These are phyloP conservation scores for Drosophila ezoana DNA, from an alignment of 2,888 invertebrate genomes.

Conservation along the genomic window DNA sequence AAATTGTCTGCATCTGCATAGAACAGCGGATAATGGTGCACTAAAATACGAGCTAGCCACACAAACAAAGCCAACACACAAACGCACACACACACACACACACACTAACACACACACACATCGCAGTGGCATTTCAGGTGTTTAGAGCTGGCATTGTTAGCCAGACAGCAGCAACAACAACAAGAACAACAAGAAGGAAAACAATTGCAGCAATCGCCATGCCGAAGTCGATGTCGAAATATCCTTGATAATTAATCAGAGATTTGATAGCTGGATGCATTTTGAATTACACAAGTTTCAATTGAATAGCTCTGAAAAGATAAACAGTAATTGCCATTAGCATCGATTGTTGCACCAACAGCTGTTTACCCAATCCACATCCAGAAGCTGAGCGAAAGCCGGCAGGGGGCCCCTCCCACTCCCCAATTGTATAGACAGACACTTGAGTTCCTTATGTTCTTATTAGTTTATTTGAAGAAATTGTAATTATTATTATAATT, in stretches of 20 bases:
- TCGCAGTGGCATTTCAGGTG: conserved; percentile 42
- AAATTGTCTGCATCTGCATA: conserved; percentile 72
- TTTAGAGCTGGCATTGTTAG: conserved; percentile 47
- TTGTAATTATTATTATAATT: too few relatives aligned
- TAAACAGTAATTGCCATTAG: too few relatives aligned
- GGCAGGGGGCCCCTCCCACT: too few relatives aligned
- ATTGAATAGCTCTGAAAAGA: too few relatives aligned
- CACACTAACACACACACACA: conserved; percentile 5
- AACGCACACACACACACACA: conserved; percentile 16
- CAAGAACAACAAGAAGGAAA: conserved; percentile 6
- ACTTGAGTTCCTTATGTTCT: too few relatives aligned
- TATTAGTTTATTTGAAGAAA: too few relatives aligned
- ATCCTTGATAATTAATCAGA: conserved; percentile 25
- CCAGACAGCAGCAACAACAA: neutral
- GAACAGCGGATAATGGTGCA: conserved; percentile 70
- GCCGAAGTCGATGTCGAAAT: conserved; percentile 21
- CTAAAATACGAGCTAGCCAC: conserved; percentile 67
- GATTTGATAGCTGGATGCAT: conserved; percentile 9
- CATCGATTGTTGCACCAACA: too few relatives aligned
- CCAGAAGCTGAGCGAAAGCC: too few relatives aligned
- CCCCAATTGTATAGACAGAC: too few relatives aligned
- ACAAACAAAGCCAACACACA: conserved; percentile 53
- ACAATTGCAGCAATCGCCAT: conserved; percentile 5
- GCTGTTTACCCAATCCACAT: too few relatives aligned
- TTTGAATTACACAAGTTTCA: too few relatives aligned